A percentile compares a stretch with the other conserved stretches of the same genome.
These are phyloP conservation scores for Pagrus major DNA, from an alignment of 2,113 vertebrate genomes.

Conservation along the genomic window DNA sequence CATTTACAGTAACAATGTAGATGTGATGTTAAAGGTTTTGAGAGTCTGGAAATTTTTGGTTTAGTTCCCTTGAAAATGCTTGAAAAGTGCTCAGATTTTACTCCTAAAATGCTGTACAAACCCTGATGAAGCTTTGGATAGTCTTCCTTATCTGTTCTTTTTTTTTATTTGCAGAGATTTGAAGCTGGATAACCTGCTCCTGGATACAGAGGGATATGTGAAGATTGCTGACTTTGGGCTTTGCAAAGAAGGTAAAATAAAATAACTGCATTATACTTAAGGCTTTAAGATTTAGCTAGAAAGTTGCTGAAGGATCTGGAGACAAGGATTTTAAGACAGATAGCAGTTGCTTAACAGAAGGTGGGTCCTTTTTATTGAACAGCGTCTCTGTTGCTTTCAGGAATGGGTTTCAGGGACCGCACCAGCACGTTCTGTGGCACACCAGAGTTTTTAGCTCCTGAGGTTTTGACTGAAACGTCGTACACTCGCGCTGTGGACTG, in stretches of 20 bases:
- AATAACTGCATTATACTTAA: background rate
- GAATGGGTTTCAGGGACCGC: constrained; percentile 98
- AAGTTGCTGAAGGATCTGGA: background rate
- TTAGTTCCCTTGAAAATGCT: too few relatives aligned
- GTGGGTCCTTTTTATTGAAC: background rate
- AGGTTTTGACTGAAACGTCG: constrained; percentile 98
- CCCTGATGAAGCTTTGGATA: too few relatives aligned
- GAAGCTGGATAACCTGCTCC: constrained; percentile 97
- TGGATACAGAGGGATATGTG: constrained; percentile 98
- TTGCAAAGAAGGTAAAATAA: constrained; percentile 95
- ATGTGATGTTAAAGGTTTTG: too few relatives aligned
- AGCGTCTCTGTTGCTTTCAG: constrained; percentile 70
- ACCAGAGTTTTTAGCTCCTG: constrained; percentile 97
- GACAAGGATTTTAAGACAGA: background rate
- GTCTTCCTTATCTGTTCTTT: constrained; percentile 12
- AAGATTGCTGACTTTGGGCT: constrained; percentile 99
- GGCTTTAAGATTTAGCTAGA: background rate
- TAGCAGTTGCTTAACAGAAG: background rate
- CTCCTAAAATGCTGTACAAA: too few relatives aligned
- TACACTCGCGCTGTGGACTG: constrained; percentile 98
- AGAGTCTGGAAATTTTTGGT: too few relatives aligned
- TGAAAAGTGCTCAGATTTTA: too few relatives aligned
- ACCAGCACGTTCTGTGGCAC: constrained; percentile 99
- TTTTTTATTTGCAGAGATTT: constrained; percentile 89
- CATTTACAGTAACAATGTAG: too few relatives aligned